These are phyloP conservation scores for Pangasius macronema DNA, from an alignment of 2,797 vertebrate genomes.

Conservation along the genomic window DNA sequence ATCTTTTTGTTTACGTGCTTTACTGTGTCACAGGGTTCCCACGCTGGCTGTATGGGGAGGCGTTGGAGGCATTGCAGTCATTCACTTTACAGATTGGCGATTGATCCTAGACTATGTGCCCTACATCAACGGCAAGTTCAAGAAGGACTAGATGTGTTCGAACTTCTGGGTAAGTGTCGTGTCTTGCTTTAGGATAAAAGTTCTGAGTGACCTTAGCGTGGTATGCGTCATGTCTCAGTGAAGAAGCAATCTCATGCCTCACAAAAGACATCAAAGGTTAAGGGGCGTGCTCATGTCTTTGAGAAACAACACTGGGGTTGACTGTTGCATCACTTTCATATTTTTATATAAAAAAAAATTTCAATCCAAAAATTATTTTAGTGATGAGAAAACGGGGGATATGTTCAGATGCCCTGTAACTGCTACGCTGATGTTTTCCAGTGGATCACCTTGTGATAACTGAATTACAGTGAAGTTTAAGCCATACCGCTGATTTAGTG, in stretches of 20 bases:
- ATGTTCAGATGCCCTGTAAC: neutral
- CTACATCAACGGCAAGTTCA: slow-evolving; percentile 88
- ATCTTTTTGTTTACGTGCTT: neutral
- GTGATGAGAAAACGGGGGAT: neutral
- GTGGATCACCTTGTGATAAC: neutral
- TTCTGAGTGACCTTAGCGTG: neutral
- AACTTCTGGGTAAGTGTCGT: neutral
- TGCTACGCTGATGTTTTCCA: neutral
- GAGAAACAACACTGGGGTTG: neutral
- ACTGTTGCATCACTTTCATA: neutral
- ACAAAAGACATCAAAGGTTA: neutral
- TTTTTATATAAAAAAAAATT: too few species aligned
- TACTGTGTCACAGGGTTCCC: slow-evolving; percentile 75
- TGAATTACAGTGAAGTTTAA: neutral
- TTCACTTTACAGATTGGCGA: slow-evolving; percentile 89
- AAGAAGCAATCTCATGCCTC: neutral
- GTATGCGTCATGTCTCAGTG: neutral
- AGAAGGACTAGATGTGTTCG: slow-evolving; percentile 71
- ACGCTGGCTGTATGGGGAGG: slow-evolving; percentile 79
- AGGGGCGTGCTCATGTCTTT: neutral
- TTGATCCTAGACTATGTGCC: slow-evolving; percentile 89
- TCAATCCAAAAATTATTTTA: neutral
- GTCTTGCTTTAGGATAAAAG: neutral
- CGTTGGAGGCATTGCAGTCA: slow-evolving; percentile 74
- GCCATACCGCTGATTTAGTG: neutral